phyloP scores from a whole-genome alignment of 2,797 vertebrate species.

The Zalophus californianus region DNA sequence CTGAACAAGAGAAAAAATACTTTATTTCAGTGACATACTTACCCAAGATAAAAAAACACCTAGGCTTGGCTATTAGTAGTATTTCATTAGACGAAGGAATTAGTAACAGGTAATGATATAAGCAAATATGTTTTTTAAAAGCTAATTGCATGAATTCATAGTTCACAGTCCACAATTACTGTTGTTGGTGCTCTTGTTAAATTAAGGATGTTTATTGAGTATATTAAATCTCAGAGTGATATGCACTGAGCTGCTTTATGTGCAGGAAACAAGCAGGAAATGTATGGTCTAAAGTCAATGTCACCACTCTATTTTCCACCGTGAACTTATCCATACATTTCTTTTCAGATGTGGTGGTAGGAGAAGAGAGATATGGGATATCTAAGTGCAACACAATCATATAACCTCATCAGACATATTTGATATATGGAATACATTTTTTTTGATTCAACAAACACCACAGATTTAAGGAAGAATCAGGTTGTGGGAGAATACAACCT shows the following conservation, averaged over 20 bases:
- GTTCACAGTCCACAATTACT: background rate
- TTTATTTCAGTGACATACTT: too few relatives aligned
- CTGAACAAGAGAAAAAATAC: too few relatives aligned
- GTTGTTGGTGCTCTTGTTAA: background rate
- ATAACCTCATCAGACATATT: background rate
- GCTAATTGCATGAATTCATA: background rate
- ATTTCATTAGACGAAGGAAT: background rate
- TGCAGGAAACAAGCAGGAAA: background rate
- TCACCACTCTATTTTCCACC: accelerated
- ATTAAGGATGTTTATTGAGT: background rate
- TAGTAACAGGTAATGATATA: background rate
- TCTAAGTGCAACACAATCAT: accelerated
- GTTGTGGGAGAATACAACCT: background rate
- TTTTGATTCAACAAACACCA: background rate
- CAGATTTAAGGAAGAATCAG: background rate
- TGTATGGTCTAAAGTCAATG: background rate
- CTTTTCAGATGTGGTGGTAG: background rate
- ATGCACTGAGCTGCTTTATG: background rate
- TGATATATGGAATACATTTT: background rate
- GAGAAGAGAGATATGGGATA: background rate
- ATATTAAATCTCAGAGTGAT: background rate
- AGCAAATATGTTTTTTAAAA: background rate
- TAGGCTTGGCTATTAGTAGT: background rate
- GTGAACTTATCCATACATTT: background rate
- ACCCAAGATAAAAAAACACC: too few relatives aligned